Base-by-base conservation (phyloP, 2,797 vertebrate genomes). In the Xyrichtys novacula region DNA sequence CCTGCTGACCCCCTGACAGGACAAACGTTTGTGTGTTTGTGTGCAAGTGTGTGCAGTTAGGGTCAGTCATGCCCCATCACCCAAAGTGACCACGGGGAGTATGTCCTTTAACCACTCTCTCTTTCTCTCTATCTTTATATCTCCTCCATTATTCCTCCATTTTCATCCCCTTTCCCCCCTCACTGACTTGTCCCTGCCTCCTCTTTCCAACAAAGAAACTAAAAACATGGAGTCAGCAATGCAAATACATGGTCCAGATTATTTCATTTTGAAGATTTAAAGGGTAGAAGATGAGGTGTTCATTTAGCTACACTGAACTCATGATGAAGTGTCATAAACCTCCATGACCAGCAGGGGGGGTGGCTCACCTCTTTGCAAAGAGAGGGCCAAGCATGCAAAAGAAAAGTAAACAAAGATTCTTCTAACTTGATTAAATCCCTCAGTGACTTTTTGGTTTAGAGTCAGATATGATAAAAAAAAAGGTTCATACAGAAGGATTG, bases 1-100 rank as follows among this genome's bases (percentile, higher is more conserved):
- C 63, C 92, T 93, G 89, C 87, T 91, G 93, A 92, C 93, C 94
- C 91, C 93, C 88, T 93, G 93, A 92, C 74, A 78, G 55, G 38
- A 1, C 7, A 17, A 25, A 61, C 64, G 61, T 69, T 63, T 76
- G 65, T 47, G 32, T 68, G 59, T 58, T 47, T 38, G 54, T 79
- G 61, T 39, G 38, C 61, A 31, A 61, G 71, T 55, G 59, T 53
- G 46, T 57, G 50, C 7, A 23, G 85, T 67, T 88, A 59, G 46
- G 76, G 87, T 82, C 94, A 94, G 95, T 96, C 95, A 96, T 93
- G 94, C 91, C 92, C 94, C 67, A 95, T 96, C 95, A 96, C 92
- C 95, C 90, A 77, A 43, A 92, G 92, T 95, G 96, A 96, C 95
- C 95, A 94, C 82, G 76, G 88, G 84, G 90, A 92, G 22, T 36